Base-by-base conservation (phyloP, 2,888 invertebrate species). In the Andrena fulva region DNA sequence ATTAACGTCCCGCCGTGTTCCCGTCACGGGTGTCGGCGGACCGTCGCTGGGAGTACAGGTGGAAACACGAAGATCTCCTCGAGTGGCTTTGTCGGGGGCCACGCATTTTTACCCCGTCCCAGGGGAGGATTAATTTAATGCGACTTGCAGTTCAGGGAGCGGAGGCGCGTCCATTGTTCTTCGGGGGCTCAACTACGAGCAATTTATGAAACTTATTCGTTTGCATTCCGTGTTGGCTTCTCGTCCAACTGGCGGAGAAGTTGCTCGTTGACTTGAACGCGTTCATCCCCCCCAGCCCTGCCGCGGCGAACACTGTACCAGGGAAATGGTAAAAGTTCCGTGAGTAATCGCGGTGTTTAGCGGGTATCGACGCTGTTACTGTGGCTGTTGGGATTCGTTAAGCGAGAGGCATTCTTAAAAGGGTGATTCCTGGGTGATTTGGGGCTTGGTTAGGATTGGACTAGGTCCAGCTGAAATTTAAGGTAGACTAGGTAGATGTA, bases 131-230 rank as follows among this genome's bases (percentile, higher is more conserved):
- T 81, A 76, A 59, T 72, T 73, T 81, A 72, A 82, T 73, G 52
- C 77, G 82, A 71, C 82, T 80, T 80, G 74, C 75, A 72, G 79
- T 80, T 67, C 60, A 52, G 59, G 59, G 50, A 35, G 50, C 10
- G 59, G 42, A 42, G 66, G 8, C 52, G 52, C 74, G 52, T 16
- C 69, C 69, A 66, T 80, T 82, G 80, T 80, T 60, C 64, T 54
- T 42, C 48, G n/a, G 2, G 48, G 66, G 16, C 31, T 63, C 27
- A n/a, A 56, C 35, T 52, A 69, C 31, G 35, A 8, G 56, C 52
- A 16, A 68, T 56, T 52, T 33, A 42, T 33, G 42, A 59, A 20
- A 59, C 29, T 70, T 56, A 33, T 42, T 69, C 56, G 56, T 69
- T 70, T 29, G 29, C 42, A 35, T 69, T 59, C 56, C 35, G 54